Evolutionary conservation across 2,888 invertebrate genomes (phyloP), one percentile per base, ranked within the genome.

Genomic region (Acronicta psi): DNA sequence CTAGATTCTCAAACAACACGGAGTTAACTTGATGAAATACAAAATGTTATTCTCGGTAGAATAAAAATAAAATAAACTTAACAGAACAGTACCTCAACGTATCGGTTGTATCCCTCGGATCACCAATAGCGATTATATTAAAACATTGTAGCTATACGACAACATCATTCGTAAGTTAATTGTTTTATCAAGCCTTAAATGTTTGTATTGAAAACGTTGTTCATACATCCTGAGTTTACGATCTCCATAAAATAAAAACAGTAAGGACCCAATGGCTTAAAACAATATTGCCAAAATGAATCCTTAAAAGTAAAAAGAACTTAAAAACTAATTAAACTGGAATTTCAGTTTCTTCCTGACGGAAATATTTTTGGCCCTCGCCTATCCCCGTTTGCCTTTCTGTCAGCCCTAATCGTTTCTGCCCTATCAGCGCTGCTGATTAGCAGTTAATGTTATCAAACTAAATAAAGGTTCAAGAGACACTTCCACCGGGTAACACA

Each of bases 71-170:
- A 49, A 20, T 20, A 42, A 43, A 78, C 82, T 83, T 81, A 85
- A 85, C 76, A 84, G 86, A 90, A 90, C 91, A 91, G 89, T 86
- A 86, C 84, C 80, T 85, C 74, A 84, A 85, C 59, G 57, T 66
- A 49, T 77, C 63, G 60, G 58, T 80, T 79, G 71, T 72, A 75
- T 80, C 71, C 68, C 67, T 74, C 68, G 73, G 77, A 67, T 79
- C 72, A 76, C 76, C 69, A 81, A 77, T 76, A 86, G 84, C 85
- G 81, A 82, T 82, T 76, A 81, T 78, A 80, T 75, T 77, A 75
- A 79, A 82, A 80, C 80, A 80, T 81, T 81, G 80, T 83, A 84
- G 83, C 80, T 73, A 75, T 77, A 77, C 73, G 60, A 73, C 75
- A 66, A 80, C 72, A 80, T 83, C 76, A 84, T 79, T 82, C 84